Percentiles rank a stretch among this genome's conserved stretches.
Conservation (phyloP, 2,888 invertebrate genomes). For the Melanchra persicariae region DNA sequence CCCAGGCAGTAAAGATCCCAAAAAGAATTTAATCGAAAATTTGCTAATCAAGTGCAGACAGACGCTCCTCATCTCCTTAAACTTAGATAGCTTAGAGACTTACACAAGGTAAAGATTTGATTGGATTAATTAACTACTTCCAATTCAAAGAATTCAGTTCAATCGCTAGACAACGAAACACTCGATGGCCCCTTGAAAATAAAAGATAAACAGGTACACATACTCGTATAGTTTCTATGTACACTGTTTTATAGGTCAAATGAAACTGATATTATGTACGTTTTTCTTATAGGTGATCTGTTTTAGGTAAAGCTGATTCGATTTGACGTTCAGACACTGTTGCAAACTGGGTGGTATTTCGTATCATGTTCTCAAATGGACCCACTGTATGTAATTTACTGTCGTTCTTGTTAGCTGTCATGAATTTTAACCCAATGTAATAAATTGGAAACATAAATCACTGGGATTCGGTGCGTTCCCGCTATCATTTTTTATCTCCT, state of each 20-base stretch:
- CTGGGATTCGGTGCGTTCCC: neutral
- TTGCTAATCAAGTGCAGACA: neutral
- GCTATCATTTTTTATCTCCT: neutral
- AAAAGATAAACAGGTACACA: neutral
- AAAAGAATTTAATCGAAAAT: neutral
- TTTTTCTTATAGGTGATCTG: conserved; percentile 27
- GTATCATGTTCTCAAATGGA: neutral
- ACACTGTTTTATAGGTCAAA: conserved; percentile 23
- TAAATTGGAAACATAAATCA: too few relatives aligned
- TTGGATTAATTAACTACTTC: too few relatives aligned
- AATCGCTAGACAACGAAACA: neutral
- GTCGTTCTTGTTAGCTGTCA: neutral
- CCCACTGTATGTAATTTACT: neutral
- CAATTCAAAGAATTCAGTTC: too few relatives aligned
- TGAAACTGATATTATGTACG: conserved; percentile 18
- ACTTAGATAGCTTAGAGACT: neutral
- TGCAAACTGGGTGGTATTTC: conserved; percentile 4
- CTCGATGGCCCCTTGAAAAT: neutral
- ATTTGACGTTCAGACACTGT: conserved; percentile 24
- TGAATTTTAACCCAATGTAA: neutral
- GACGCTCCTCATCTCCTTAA: too few relatives aligned
- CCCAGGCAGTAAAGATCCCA: too few relatives aligned
- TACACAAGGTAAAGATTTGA: neutral
- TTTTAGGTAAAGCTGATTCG: conserved; percentile 27
- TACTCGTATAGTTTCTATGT: neutral